Percentiles rank a stretch among this genome's conserved stretches.
Evolutionary conservation across 2,888 invertebrate genomes (phyloP).

Genomic region (Drosophila macrothrix): DNA sequence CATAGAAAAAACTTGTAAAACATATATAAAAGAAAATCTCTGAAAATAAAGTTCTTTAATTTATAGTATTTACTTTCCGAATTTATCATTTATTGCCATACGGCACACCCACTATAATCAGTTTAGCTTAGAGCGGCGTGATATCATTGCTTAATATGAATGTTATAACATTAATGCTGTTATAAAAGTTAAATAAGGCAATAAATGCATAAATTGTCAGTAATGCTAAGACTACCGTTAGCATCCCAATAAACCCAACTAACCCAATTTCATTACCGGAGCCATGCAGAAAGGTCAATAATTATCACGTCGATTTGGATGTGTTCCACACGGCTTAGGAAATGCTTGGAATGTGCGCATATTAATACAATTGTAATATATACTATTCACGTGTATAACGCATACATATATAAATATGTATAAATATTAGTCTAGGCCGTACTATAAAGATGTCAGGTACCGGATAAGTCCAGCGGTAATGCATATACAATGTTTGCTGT

Average conservation of each 20-base stretch:
- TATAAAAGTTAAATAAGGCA: slow-evolving; percentile 6
- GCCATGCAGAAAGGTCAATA: slow-evolving; percentile 9
- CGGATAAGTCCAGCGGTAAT: slow-evolving; percentile 44
- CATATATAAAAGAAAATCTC: slow-evolving; percentile 21
- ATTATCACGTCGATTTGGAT: slow-evolving; percentile 40
- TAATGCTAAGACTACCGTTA: slow-evolving; percentile 13
- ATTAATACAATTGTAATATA: slow-evolving; percentile 56
- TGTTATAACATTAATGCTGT: slow-evolving; percentile 14
- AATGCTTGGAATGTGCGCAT: slow-evolving; percentile 3
- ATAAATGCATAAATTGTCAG: slow-evolving; percentile 26
- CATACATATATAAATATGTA: slow-evolving; percentile 11
- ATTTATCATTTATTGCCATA: slow-evolving; percentile 10
- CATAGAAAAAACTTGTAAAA: slow-evolving; percentile 16
- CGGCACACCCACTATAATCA: neutral
- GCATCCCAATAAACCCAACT: neutral
- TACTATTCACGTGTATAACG: slow-evolving; percentile 51
- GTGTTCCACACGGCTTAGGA: slow-evolving; percentile 6
- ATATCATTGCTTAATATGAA: neutral
- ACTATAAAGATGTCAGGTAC: slow-evolving; percentile 54
- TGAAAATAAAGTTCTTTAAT: slow-evolving; percentile 36
- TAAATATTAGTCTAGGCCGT: slow-evolving; percentile 10
- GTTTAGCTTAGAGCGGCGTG: neutral
- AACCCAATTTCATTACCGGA: neutral
- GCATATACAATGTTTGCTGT: slow-evolving; percentile 38
- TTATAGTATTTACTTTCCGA: slow-evolving; percentile 23